phyloP scores from a whole-genome alignment of 92 coral and sea anemone genomes.

The Porites divaricata region DNA sequence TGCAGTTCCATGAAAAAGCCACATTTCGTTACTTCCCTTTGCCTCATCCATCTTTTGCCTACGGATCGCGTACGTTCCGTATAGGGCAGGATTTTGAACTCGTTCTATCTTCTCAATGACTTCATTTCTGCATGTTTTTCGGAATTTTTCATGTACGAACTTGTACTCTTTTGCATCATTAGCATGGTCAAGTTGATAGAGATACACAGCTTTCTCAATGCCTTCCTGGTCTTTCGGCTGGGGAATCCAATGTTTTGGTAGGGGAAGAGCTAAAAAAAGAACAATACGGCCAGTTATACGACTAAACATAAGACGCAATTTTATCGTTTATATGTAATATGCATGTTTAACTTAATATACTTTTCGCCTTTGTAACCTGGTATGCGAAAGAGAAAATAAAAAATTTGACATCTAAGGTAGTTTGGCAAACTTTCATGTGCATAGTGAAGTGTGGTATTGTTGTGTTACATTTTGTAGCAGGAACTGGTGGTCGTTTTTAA shows the following conservation, averaged over 20 bases:
- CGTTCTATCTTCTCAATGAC: constrained; percentile 68
- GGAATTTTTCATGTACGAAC: constrained; percentile 28
- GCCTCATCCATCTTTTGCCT: constrained; percentile 77
- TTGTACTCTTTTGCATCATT: constrained; percentile 55
- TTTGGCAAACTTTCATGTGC: too few relatives aligned
- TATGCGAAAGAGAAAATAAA: too few relatives aligned
- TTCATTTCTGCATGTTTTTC: constrained; percentile 25
- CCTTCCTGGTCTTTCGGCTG: constrained; percentile 70
- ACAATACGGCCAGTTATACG: too few relatives aligned
- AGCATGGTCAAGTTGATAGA: constrained; percentile 53
- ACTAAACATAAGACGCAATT: too few relatives aligned
- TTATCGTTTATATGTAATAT: too few relatives aligned
- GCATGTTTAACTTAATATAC: too few relatives aligned
- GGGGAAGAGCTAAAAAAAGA: not conserved
- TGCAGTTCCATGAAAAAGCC: constrained; percentile 80
- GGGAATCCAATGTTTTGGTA: constrained; percentile 78
- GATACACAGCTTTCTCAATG: constrained; percentile 60
- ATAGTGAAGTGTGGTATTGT: too few relatives aligned
- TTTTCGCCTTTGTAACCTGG: too few relatives aligned
- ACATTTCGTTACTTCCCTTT: constrained; percentile 74
- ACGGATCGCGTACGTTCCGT: constrained; percentile 54
- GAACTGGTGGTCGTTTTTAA: too few relatives aligned
- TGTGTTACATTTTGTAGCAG: too few relatives aligned
- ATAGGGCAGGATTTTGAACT: constrained; percentile 78
- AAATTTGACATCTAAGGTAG: too few relatives aligned